These are phyloP conservation scores for Tricholauxania praeusta DNA, from an alignment of 2,888 invertebrate species.

Conservation along the genomic window DNA sequence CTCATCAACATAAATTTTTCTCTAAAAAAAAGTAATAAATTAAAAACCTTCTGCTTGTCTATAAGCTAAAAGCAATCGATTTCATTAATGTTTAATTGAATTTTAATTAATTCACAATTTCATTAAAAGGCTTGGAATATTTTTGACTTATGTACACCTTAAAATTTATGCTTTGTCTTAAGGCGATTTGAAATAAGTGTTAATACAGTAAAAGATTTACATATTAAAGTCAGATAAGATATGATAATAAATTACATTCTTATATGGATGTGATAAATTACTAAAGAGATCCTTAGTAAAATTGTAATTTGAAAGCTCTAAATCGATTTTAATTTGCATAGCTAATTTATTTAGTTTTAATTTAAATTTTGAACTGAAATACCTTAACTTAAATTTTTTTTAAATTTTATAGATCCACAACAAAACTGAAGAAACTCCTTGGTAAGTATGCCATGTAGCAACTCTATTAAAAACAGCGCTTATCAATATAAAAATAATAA, in stretches of 20 bases:
- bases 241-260: too few relatives aligned
- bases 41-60: not conserved
- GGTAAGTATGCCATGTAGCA: constrained; percentile 22
- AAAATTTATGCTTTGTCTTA: constrained; percentile 22
- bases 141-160: not conserved
- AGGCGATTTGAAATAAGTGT: not conserved
- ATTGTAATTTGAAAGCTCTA: too few relatives aligned
- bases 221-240: too few relatives aligned
- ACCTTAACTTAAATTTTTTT: too few relatives aligned
- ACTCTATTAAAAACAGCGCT: constrained; percentile 30
- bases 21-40: too few relatives aligned
- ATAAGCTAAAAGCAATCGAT: constrained; percentile 41
- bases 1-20: too few relatives aligned
- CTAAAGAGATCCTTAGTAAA: too few relatives aligned
- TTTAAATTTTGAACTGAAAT: too few relatives aligned
- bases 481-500: constrained; percentile 42
- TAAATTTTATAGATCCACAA: too few relatives aligned
- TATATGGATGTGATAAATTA: too few relatives aligned
- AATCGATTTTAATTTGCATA: too few relatives aligned
- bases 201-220: not conserved
- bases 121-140: not conserved
- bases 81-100: constrained; percentile 43
- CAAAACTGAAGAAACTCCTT: constrained; percentile 25
- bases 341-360: too few relatives aligned
- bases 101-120: not conserved